phyloP scores from a whole-genome alignment of 2,888 invertebrate genomes.

The Pegoplata infirma region DNA sequence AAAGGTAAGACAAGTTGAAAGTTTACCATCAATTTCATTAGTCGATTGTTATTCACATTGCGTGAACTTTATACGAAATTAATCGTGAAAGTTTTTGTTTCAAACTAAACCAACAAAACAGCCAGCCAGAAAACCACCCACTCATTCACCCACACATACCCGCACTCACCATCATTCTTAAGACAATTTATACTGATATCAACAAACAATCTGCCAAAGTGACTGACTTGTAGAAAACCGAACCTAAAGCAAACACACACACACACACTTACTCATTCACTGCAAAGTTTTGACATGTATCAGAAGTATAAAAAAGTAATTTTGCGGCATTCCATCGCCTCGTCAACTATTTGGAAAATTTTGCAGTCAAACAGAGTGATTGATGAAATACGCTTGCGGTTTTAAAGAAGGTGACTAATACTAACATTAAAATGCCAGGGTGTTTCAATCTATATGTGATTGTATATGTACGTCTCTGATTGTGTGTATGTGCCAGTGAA shows the following conservation, averaged over 20 bases:
- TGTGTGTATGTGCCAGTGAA: background rate
- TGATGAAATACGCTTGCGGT: conserved; percentile 66
- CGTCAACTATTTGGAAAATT: conserved; percentile 67
- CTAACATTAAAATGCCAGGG: conserved; percentile 38
- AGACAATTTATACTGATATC: conserved; percentile 24
- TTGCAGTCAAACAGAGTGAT: conserved; percentile 63
- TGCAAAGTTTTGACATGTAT: conserved; percentile 49
- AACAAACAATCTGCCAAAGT: conserved; percentile 13
- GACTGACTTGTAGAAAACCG: conserved; percentile 7
- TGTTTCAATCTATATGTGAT: background rate
- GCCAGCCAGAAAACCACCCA: background rate
- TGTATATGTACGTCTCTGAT: background rate
- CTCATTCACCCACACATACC: too few species aligned
- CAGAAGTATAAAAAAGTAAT: conserved; percentile 65
- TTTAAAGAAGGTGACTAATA: conserved; percentile 46
- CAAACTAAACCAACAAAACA: background rate
- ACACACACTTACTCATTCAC: too few species aligned
- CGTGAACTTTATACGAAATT: conserved; percentile 63
- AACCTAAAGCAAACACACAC: conserved; percentile 1
- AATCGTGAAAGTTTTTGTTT: conserved; percentile 65
- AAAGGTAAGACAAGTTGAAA: conserved; percentile 43
- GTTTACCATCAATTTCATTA: conserved; percentile 44
- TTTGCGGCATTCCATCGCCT: conserved; percentile 67
- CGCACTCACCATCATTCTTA: too few species aligned
- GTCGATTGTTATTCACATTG: conserved; percentile 45